Percentiles rank a stretch among this genome's conserved stretches.
Evolutionary conservation across 2,888 invertebrate species (phyloP).

Genomic region (Venustoraphidia nigricollis): DNA sequence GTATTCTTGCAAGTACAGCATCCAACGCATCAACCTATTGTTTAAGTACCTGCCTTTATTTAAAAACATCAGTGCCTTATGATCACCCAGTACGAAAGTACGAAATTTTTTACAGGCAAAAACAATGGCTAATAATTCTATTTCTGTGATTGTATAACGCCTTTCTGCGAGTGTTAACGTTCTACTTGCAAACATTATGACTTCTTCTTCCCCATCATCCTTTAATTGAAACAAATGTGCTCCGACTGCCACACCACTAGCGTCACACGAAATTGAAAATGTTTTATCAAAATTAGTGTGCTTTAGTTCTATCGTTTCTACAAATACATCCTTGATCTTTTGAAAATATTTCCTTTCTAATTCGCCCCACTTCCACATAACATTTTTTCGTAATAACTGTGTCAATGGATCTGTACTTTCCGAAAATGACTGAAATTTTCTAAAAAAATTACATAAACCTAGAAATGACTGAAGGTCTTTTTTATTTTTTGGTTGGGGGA

Average conservation of each 20-base stretch:
- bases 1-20: not conserved
- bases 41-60: not conserved
- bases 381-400: not conserved
- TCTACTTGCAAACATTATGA: too few relatives aligned
- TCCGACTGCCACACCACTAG: not conserved
- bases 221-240: too few relatives aligned
- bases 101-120: not conserved
- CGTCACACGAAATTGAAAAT: not conserved
- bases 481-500: not conserved
- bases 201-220: too few relatives aligned
- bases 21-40: not conserved
- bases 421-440: not conserved
- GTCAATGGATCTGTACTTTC: not conserved
- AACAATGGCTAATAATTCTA: not conserved
- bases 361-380: not conserved
- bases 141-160: not conserved
- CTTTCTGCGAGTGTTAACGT: not conserved
- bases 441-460: not conserved
- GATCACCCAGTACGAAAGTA: not conserved
- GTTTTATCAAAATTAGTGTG: not conserved
- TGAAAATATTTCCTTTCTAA: not conserved
- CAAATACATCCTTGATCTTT: not conserved
- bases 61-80: not conserved
- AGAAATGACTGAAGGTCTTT: not conserved
- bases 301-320: not conserved